Percentiles rank a stretch among this genome's conserved stretches.
Conservation (phyloP, 1,140 invertebrate genomes). For the Calephelis virginiensis region DNA sequence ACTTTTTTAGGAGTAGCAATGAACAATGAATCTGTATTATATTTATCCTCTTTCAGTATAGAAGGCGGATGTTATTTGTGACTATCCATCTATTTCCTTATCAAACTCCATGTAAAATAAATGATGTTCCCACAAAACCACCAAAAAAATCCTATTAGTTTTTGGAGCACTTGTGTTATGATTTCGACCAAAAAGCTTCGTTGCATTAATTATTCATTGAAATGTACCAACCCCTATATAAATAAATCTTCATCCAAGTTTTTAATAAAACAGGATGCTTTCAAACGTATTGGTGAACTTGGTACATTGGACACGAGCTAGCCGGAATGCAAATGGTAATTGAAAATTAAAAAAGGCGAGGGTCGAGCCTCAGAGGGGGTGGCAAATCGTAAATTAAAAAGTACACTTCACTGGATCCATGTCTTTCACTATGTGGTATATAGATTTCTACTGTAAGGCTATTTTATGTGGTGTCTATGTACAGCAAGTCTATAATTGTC, state of each 20-base stretch:
- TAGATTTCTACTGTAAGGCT: too few species aligned
- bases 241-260: conserved; percentile 39
- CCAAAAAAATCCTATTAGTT: conserved; percentile 26
- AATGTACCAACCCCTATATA: conserved; percentile 23
- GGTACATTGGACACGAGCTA: conserved; percentile 43
- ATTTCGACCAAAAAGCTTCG: not conserved
- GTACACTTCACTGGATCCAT: conserved; percentile 46
- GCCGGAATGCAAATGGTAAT: conserved; percentile 74
- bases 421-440: not conserved
- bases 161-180: conserved; percentile 12
- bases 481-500: too few species aligned
- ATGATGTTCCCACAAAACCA: too few species aligned
- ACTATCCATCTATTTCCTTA: too few species aligned
- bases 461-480: too few species aligned
- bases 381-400: conserved; percentile 75
- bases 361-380: conserved; percentile 56
- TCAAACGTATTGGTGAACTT: conserved; percentile 28
- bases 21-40: too few species aligned
- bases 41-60: too few species aligned
- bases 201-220: conserved; percentile 10
- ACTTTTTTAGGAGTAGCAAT: too few species aligned
- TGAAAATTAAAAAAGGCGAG: conserved; percentile 77
- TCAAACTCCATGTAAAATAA: too few species aligned
- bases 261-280: conserved; percentile 39
- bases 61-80: too few species aligned